phyloP scores from a whole-genome alignment of 2,888 invertebrate species.

The Thymelicus sylvestris region DNA sequence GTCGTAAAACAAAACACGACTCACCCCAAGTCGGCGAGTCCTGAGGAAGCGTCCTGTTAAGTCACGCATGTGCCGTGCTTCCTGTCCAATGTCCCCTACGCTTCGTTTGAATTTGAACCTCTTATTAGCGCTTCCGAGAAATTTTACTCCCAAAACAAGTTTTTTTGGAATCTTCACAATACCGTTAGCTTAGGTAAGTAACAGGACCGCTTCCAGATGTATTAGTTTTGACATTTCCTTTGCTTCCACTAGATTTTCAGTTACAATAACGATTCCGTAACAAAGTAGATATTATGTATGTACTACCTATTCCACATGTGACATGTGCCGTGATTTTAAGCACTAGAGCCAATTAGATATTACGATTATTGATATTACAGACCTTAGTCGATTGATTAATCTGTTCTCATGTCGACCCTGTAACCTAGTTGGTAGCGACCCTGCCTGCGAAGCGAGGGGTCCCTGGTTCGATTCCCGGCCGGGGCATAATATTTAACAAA shows the following conservation, averaged over 20 bases:
- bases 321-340: too few relatives aligned
- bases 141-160: conserved; percentile 19
- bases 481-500: too few relatives aligned
- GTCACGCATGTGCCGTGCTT: conserved; percentile 74
- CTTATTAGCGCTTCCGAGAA: conserved; percentile 25
- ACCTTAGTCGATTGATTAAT: too few relatives aligned
- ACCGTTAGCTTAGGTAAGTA: conserved; percentile 10
- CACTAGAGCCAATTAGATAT: too few relatives aligned
- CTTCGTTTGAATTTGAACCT: conserved; percentile 40
- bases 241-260: not conserved
- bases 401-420: too few relatives aligned
- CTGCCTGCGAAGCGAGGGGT: too few relatives aligned
- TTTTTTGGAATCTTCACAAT: conserved; percentile 5
- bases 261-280: not conserved
- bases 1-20: conserved; percentile 2
- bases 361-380: too few relatives aligned
- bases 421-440: too few relatives aligned
- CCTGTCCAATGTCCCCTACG: conserved; percentile 68
- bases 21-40: conserved; percentile 48
- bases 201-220: conserved; percentile 8
- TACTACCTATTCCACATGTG: not conserved
- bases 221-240: not conserved
- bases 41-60: conserved; percentile 79
- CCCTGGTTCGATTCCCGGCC: too few relatives aligned
- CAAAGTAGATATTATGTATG: too few relatives aligned